Evolutionary conservation across 2,888 invertebrate genomes (phyloP), one percentile per base, ranked within the genome.

Genomic region (Globia sparganii): DNA sequence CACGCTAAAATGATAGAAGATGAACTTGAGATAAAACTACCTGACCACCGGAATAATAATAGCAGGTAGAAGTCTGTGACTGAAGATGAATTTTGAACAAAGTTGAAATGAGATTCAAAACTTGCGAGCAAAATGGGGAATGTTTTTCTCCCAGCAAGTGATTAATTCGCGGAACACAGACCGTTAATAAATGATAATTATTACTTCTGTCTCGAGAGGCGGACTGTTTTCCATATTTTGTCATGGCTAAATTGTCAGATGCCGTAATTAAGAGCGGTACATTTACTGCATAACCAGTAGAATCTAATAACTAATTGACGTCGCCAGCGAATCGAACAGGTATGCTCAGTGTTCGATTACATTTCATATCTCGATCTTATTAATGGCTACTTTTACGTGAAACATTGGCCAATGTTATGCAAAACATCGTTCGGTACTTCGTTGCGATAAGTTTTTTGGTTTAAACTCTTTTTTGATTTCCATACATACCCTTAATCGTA

Each of bases 281-380:
- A 71, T 83, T 83, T 79, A 72, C 74, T 65, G 65, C 66, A 62
- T 40, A 65, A 65, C 69, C 49, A 72, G 65, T 77, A 64, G 53
- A 69, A 77, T 72, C 65, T 72, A 77, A 86, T 75, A 77, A 73
- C 56, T 67, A 77, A 86, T 87, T 77, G 65, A 68, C 81, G 78
- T 81, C 25, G 75, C 66, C n/a, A 74, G 53, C 58, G 6, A 73
- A 28, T 61, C 59, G 65, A 71, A 81, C 82, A 84, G 78, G 84
- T 87, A 85, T 70, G 70, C 61, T 72, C 37, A 71, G 76, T 78
- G 70, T 75, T 74, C 68, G 66, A 72, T 78, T 82, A 75, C 86
- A 71, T 34, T 74, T 67, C 72, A 71, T 86, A 79, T 83, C 83
- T 74, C 49, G 59, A 62, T 83, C 68, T 80, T 77, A 80, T 72